A percentile compares a stretch with the other conserved stretches of the same genome.
Evolutionary conservation across 2,888 invertebrate genomes (phyloP).

Genomic region (Spodoptera exigua): DNA sequence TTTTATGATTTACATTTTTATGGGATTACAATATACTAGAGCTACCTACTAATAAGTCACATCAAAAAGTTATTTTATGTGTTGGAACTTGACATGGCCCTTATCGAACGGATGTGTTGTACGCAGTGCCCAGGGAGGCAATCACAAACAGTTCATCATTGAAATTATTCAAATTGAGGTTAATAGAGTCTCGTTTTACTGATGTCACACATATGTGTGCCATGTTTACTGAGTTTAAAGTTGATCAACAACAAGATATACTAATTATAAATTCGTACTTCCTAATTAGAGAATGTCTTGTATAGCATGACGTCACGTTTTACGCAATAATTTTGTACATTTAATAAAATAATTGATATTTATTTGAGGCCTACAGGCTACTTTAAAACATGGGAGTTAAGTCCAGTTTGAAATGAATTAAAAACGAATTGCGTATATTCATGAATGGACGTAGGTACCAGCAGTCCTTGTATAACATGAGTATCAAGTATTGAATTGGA

Average conservation of each 20-base stretch:
- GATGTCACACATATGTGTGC: slow-evolving; percentile 87
- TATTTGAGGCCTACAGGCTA: slow-evolving; percentile 17
- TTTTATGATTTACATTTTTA: slow-evolving; percentile 53
- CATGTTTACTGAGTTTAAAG: slow-evolving; percentile 81
- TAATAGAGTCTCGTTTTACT: slow-evolving; percentile 84
- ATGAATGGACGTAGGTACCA: slow-evolving; percentile 56
- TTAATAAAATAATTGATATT: slow-evolving; percentile 23
- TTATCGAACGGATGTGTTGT: slow-evolving; percentile 83
- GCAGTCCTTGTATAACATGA: slow-evolving; percentile 63
- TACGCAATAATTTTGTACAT: slow-evolving; percentile 60
- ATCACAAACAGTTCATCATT: slow-evolving; percentile 83
- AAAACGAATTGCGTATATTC: slow-evolving; percentile 43
- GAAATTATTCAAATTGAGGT: slow-evolving; percentile 87
- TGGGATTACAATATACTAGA: slow-evolving; percentile 33
- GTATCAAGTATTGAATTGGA: slow-evolving; percentile 66
- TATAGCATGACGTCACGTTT: slow-evolving; percentile 62
- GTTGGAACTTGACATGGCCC: slow-evolving; percentile 73
- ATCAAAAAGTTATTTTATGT: slow-evolving; percentile 68
- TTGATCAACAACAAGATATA: slow-evolving; percentile 81
- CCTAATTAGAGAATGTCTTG: slow-evolving; percentile 71
- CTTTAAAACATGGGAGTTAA: slow-evolving; percentile 20
- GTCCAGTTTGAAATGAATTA: slow-evolving; percentile 19
- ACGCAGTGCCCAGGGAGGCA: slow-evolving; percentile 78
- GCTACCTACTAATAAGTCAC: slow-evolving; percentile 50
- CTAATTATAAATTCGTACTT: slow-evolving; percentile 73